Percentiles rank a stretch among this genome's conserved stretches.
phyloP scores from a whole-genome alignment of 2,113 vertebrate genomes.

The Pteropus alecto region DNA sequence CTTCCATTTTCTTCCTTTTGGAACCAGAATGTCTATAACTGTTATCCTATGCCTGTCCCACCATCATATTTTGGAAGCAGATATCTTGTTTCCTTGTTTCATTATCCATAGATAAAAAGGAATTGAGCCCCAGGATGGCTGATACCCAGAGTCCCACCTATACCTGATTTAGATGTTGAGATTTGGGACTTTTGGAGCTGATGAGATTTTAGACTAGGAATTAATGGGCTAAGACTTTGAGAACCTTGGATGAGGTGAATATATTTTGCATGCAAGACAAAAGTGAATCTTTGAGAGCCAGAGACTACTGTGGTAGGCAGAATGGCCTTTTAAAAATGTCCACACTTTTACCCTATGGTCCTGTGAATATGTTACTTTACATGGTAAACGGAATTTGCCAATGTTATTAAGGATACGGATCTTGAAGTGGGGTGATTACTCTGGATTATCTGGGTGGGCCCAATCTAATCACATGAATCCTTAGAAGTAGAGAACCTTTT shows the following conservation, averaged over 20 bases:
- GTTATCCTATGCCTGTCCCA: neutral
- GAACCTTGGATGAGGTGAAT: neutral
- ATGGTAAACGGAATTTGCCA: neutral
- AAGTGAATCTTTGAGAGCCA: neutral
- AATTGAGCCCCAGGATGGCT: neutral
- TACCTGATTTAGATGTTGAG: neutral
- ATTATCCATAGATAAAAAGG: neutral
- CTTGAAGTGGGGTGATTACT: neutral
- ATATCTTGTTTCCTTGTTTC: neutral
- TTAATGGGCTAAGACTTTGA: neutral
- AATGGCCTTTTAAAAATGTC: neutral
- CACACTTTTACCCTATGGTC: neutral
- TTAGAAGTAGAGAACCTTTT: neutral
- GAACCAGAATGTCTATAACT: neutral
- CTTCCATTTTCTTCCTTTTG: neutral
- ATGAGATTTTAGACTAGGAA: neutral
- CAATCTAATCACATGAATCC: neutral
- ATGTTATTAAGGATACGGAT: neutral
- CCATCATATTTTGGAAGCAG: neutral
- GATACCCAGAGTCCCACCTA: neutral
- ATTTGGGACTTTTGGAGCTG: neutral
- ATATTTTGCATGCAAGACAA: neutral
- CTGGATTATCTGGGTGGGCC: neutral
- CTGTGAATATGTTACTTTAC: neutral
- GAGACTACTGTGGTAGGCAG: neutral